A percentile compares a stretch with the other conserved stretches of the same genome.
phyloP scores from a whole-genome alignment of 2,113 vertebrate genomes.

The Rhipidura dahli region DNA sequence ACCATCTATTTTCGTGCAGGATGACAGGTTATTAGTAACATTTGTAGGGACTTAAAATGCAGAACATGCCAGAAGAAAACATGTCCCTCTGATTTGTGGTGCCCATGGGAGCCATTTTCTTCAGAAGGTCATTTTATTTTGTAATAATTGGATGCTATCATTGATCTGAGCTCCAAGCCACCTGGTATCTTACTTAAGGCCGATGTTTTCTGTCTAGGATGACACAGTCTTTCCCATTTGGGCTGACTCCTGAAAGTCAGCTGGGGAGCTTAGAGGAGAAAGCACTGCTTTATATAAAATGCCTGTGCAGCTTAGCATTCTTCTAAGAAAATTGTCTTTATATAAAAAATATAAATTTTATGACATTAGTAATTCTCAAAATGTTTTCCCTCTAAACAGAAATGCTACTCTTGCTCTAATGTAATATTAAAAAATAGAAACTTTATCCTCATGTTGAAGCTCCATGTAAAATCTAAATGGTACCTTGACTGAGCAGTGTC shows the following conservation, averaged over 20 bases:
- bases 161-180: constrained; percentile 75
- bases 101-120: constrained; percentile 71
- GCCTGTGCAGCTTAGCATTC: neutral
- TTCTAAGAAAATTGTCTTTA: neutral
- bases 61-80: constrained; percentile 63
- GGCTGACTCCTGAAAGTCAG: neutral
- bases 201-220: neutral
- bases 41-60: constrained; percentile 54
- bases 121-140: constrained; percentile 79
- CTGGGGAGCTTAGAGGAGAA: neutral
- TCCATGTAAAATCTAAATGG: neutral
- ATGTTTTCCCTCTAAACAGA: neutral
- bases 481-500: neutral
- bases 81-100: constrained; percentile 68
- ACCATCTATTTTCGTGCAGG: constrained; percentile 19
- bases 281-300: neutral
- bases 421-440: neutral
- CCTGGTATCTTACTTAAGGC: constrained; percentile 75
- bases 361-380: neutral
- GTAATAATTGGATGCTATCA: constrained; percentile 75
- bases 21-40: constrained; percentile 45
- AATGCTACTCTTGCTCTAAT: neutral
- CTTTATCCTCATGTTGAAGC: neutral
- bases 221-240: neutral
- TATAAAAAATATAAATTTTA: neutral